Percentiles rank a stretch among this genome's conserved stretches.
Conservation (phyloP, 2,797 vertebrate genomes). For the Ciconia nigra region DNA sequence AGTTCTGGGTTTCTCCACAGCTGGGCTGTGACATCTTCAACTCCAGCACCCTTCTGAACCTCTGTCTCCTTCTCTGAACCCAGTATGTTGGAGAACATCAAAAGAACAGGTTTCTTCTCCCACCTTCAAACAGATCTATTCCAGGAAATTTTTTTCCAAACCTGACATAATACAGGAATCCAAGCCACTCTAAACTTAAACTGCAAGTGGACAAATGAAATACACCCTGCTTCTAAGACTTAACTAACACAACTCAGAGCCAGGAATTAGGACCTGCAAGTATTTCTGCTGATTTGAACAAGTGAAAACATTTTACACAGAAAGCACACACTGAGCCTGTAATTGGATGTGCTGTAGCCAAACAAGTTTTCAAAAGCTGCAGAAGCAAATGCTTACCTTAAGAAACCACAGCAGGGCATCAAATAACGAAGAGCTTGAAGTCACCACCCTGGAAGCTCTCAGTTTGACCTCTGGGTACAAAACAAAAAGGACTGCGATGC, state of each 20-base stretch:
- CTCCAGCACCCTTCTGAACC: not conserved
- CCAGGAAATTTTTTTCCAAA: not conserved
- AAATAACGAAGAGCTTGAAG: conserved; percentile 38
- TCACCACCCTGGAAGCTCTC: conserved; percentile 15
- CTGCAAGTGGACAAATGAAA: not conserved
- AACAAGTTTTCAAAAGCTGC: not conserved
- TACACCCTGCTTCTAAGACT: not conserved
- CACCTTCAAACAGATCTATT: not conserved
- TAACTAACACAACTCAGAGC: not conserved
- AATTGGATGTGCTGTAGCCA: not conserved
- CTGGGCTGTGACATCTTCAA: not conserved
- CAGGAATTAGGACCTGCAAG: not conserved
- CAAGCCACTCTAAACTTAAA: not conserved
- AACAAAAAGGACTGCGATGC: conserved; percentile 12
- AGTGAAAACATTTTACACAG: not conserved
- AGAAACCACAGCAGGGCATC: conserved; percentile 1
- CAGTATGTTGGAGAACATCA: not conserved
- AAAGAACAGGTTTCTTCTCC: not conserved
- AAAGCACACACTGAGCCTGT: not conserved
- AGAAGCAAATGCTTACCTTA: conserved; percentile 1
- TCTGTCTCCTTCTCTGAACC: not conserved
- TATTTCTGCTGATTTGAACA: not conserved
- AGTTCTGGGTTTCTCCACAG: not conserved
- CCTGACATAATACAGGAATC: not conserved
- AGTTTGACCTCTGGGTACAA: conserved; percentile 56